A percentile compares a stretch with the other conserved stretches of the same genome.
phyloP scores from a whole-genome alignment of 1,140 invertebrate species.

The Leptestheria dahalacensis region DNA sequence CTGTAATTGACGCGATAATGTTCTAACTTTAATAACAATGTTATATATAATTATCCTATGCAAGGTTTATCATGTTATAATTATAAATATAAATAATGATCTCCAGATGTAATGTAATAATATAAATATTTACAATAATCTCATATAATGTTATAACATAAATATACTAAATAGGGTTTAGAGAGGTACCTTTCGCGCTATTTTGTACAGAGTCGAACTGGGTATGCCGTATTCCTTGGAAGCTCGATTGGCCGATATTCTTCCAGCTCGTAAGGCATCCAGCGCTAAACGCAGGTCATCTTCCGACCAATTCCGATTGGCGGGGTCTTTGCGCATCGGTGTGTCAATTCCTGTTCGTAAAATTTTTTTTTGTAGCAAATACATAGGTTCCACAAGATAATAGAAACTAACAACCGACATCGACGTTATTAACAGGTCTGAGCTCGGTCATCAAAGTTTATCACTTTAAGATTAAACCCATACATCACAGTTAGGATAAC shows the following conservation, averaged over 20 bases:
- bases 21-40: neutral
- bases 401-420: no score
- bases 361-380: no score
- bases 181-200: slow-evolving; percentile 44
- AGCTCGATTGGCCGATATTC: slow-evolving; percentile 75
- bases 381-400: no score
- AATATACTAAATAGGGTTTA: neutral
- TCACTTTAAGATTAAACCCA: no score
- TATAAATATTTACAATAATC: no score
- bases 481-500: no score
- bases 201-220: slow-evolving; percentile 77
- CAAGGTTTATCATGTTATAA: no score
- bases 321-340: slow-evolving; percentile 46
- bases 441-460: no score
- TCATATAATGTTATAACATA: neutral
- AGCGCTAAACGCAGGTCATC: slow-evolving; percentile 61
- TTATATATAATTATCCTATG: neutral
- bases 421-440: no score
- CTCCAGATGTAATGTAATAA: no score
- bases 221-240: slow-evolving; percentile 84
- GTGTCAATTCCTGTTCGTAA: slow-evolving; percentile 63
- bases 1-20: neutral
- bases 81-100: no score
- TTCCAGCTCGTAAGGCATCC: slow-evolving; percentile 63
- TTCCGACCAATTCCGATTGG: slow-evolving; percentile 48